Percentiles rank a stretch among this genome's conserved stretches.
Evolutionary conservation across 2,797 vertebrate species (phyloP).

Genomic region (Eptatretus atami): DNA sequence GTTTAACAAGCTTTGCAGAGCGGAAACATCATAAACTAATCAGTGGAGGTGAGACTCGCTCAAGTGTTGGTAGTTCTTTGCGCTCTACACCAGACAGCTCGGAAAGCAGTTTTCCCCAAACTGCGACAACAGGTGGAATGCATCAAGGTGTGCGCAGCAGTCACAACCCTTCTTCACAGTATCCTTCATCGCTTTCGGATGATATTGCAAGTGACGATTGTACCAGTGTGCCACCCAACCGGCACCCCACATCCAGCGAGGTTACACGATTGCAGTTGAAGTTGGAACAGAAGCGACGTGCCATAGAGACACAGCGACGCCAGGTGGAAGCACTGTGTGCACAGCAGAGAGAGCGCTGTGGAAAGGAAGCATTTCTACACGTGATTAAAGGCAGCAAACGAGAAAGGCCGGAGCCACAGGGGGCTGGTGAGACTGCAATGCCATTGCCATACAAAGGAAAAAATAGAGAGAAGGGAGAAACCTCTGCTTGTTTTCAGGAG

Average conservation of each 20-base stretch:
- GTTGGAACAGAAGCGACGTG: conserved; percentile 71
- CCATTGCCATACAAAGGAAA: conserved; percentile 30
- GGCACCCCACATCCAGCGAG: conserved; percentile 70
- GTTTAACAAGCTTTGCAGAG: conserved; percentile 87
- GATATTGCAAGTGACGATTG: too few relatives aligned
- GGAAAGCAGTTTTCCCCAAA: conserved; percentile 44
- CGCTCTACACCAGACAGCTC: conserved; percentile 73
- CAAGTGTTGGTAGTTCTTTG: conserved; percentile 48
- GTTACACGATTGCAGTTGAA: conserved; percentile 82
- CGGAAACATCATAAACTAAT: conserved; percentile 58
- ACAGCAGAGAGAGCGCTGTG: conserved; percentile 65
- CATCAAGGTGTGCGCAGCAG: conserved; percentile 11
- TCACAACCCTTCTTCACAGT: not conserved
- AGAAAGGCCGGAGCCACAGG: conserved; percentile 13
- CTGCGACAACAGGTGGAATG: conserved; percentile 58
- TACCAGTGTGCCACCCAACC: conserved; percentile 30
- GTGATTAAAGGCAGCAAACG: conserved; percentile 42
- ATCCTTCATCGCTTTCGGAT: not conserved
- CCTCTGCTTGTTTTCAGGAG: conserved; percentile 7
- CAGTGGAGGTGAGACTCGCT: conserved; percentile 29
- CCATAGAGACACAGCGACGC: conserved; percentile 92
- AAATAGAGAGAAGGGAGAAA: conserved; percentile 21
- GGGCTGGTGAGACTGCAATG: conserved; percentile 17
- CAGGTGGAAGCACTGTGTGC: conserved; percentile 88
- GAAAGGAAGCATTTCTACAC: conserved; percentile 63